These are phyloP conservation scores for Buphagus erythrorhynchus DNA, from an alignment of 2,797 vertebrate species.

Conservation along the genomic window DNA sequence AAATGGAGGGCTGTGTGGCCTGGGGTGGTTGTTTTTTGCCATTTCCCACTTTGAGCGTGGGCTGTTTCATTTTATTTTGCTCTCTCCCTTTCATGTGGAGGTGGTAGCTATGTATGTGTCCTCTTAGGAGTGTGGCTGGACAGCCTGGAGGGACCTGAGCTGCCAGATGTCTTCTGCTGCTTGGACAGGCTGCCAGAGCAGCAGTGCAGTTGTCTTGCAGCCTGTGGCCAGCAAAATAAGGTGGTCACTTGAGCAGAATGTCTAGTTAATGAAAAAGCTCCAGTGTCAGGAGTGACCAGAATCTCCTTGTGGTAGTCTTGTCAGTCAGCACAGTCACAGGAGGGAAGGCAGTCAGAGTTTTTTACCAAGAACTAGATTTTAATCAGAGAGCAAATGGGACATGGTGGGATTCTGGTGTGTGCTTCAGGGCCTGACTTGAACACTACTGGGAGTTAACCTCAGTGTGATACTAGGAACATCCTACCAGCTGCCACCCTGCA, in stretches of 20 bases:
- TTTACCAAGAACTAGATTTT: neutral
- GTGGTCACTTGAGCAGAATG: neutral
- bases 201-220: neutral
- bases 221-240: neutral
- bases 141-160: neutral
- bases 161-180: neutral
- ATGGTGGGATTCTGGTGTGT: neutral
- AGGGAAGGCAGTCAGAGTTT: neutral
- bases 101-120: neutral
- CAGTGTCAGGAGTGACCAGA: neutral
- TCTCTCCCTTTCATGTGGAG: neutral
- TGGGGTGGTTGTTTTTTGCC: neutral
- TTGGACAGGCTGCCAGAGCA: neutral
- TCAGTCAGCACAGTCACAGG: neutral
- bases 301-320: neutral
- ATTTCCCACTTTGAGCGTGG: accelerated
- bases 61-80: too few species aligned
- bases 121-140: neutral
- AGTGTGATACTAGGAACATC: neutral
- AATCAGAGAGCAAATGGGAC: neutral
- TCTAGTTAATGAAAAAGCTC: neutral
- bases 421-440: neutral
- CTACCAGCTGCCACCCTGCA: neutral
- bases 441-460: neutral
- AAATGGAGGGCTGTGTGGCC: neutral